Percentiles rank a stretch among this genome's conserved stretches.
These are phyloP conservation scores for Drosophila auraria DNA, from an alignment of 1,140 invertebrate species.

Conservation along the genomic window DNA sequence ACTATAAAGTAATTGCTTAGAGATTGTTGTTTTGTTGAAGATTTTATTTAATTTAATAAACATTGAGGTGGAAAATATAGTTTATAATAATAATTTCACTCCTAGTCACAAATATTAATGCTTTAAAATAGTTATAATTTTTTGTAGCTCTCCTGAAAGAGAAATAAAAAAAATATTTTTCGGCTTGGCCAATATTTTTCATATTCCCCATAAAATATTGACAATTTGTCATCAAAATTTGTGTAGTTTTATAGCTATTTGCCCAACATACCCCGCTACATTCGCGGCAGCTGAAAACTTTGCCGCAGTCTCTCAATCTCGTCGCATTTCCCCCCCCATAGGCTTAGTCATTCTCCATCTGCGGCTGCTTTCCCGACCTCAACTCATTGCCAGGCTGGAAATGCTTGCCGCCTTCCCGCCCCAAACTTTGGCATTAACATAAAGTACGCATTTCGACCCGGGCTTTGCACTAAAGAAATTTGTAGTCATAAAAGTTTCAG, in stretches of 20 bases:
- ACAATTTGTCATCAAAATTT: slow-evolving; percentile 1
- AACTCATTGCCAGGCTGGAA: slow-evolving; percentile 13
- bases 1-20: neutral
- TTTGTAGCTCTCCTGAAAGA: neutral
- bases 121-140: neutral
- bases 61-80: too few species aligned
- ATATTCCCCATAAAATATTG: neutral
- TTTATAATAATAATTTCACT: too few species aligned
- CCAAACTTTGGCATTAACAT: slow-evolving; percentile 48
- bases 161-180: too few species aligned
- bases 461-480: slow-evolving; percentile 66
- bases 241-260: neutral
- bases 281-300: slow-evolving; percentile 23
- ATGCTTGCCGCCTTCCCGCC: neutral
- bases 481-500: slow-evolving; percentile 75
- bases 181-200: neutral
- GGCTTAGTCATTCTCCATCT: slow-evolving; percentile 37
- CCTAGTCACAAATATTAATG: too few species aligned
- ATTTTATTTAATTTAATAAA: too few species aligned
- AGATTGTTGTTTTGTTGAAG: neutral
- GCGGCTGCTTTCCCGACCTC: slow-evolving; percentile 22
- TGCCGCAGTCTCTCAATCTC: slow-evolving; percentile 62
- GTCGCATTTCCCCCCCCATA: slow-evolving; percentile 17
- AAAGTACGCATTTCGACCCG: slow-evolving; percentile 63
- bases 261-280: neutral